Evolutionary conservation across 2,888 invertebrate genomes (phyloP).

Genomic region (Argyresthia albistria): DNA sequence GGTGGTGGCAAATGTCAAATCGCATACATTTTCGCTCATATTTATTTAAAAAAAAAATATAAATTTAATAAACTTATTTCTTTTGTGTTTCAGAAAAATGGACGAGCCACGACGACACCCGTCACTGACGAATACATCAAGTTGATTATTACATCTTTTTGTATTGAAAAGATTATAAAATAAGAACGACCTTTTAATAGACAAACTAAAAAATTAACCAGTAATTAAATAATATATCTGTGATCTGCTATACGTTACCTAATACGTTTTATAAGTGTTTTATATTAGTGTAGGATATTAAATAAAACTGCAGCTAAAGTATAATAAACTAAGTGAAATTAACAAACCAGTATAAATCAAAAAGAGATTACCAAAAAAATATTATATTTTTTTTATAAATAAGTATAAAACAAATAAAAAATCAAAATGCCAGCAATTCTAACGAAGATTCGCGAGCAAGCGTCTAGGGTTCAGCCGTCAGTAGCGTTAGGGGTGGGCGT

Average conservation of each 20-base stretch:
- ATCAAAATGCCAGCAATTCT: constrained; percentile 60
- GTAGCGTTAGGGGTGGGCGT: constrained; percentile 56
- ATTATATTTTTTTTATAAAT: constrained; percentile 1
- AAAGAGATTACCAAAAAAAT: background rate
- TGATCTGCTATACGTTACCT: constrained; percentile 5
- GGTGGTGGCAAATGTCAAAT: too few species aligned
- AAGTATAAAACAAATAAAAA: background rate
- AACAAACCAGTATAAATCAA: background rate
- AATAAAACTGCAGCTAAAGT: background rate
- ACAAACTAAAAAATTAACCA: constrained; percentile 1
- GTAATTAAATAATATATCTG: constrained; percentile 3
- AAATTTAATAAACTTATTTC: too few species aligned
- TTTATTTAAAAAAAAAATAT: too few species aligned
- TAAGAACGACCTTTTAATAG: too few species aligned
- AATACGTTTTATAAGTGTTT: background rate
- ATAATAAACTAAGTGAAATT: background rate
- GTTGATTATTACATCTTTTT: constrained; percentile 6
- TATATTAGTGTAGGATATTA: background rate
- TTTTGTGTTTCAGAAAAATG: constrained; percentile 49
- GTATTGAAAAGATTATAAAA: constrained; percentile 4
- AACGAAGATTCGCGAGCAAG: constrained; percentile 56
- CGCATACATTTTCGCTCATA: too few species aligned
- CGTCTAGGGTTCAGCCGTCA: constrained; percentile 52
- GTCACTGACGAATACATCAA: constrained; percentile 14
- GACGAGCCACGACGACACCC: constrained; percentile 21